These are phyloP conservation scores for Odontesthes bonariensis DNA, from an alignment of 2,113 vertebrate species.

Conservation along the genomic window DNA sequence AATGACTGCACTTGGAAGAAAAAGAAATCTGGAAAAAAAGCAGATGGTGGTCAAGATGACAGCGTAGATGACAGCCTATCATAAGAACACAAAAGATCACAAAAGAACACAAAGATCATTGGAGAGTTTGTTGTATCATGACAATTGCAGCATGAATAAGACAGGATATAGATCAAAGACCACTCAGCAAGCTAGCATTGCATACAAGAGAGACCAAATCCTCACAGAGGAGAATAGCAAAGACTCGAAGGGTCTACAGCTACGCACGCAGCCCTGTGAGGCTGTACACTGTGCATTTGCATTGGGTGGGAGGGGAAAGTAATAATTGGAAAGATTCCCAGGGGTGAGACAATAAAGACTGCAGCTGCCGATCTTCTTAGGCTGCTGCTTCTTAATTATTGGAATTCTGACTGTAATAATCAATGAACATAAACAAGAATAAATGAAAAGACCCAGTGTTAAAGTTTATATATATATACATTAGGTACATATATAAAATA, in stretches of 20 bases:
- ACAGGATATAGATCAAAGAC: slow-evolving; percentile 18
- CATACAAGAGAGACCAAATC: background rate
- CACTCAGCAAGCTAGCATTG: background rate
- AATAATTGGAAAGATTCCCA: background rate
- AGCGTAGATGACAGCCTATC: background rate
- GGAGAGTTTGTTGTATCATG: background rate
- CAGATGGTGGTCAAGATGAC: background rate
- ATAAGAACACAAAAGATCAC: background rate
- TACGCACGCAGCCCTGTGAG: background rate
- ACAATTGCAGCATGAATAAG: slow-evolving; percentile 13
- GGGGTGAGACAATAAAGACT: background rate
- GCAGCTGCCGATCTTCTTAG: slow-evolving; percentile 5
- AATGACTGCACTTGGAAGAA: background rate
- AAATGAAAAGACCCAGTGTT: too few relatives aligned
- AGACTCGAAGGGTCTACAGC: background rate
- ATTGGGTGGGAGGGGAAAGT: background rate
- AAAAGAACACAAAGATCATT: background rate
- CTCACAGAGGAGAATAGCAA: slow-evolving; percentile 9
- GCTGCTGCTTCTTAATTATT: slow-evolving; percentile 6
- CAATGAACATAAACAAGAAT: background rate
- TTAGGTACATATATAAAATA: too few relatives aligned
- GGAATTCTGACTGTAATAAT: slow-evolving; percentile 2
- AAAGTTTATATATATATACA: too few relatives aligned
- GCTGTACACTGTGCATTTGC: background rate
- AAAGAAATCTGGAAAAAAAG: background rate